Base-by-base conservation (phyloP, 2,797 vertebrate species). In the Enoplosus armatus region DNA sequence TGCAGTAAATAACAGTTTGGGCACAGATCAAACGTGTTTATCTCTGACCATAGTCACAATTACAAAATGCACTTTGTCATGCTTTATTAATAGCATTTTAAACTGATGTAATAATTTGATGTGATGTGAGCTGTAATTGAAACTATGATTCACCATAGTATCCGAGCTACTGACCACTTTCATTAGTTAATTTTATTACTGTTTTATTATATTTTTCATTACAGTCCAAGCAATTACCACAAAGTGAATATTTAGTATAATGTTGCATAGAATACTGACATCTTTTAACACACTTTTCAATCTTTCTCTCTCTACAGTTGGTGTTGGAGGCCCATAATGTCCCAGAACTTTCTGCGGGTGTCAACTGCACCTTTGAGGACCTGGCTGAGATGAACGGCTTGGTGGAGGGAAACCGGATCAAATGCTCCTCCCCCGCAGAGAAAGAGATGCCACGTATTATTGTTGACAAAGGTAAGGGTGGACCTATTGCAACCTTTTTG, bases 341-440 rank as follows among this genome's bases (percentile, higher is more conserved):
- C 48, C 98, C 98, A 0, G 98, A 99, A 89, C 96, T 99, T 70
- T 98, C 98, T 16, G 97, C 97, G 0, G 98, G 98, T 0, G 98
- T 99, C 84, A 99, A 98, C 91, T 99, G 98, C 80, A 96, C 97
- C 68, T 99, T 99, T 2, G 96, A 99, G 87, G 97, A 99, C 89
- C 94, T 99, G 75, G 97, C 98, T 0, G 98, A 99, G 94, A 98
- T 98, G 96, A 97, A 97, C 15, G 98, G 98, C 24, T 83, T 97
- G 90, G 98, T 99, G 84, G 95, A 98, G 47, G 98, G 98, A 78
- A 99, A 97, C 91, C 96, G 96, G 84, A 98, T 99, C 77, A 97
- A 95, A 39, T 99, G 98, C 91, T 97, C 91, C 80, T 99, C 98
- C 0, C 98, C 98, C 0, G 97, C 98, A 26, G 97, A 98, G 92